phyloP scores from a whole-genome alignment of 53 echinoderm and acorn worm genomes.

The Stichopus horrens region DNA sequence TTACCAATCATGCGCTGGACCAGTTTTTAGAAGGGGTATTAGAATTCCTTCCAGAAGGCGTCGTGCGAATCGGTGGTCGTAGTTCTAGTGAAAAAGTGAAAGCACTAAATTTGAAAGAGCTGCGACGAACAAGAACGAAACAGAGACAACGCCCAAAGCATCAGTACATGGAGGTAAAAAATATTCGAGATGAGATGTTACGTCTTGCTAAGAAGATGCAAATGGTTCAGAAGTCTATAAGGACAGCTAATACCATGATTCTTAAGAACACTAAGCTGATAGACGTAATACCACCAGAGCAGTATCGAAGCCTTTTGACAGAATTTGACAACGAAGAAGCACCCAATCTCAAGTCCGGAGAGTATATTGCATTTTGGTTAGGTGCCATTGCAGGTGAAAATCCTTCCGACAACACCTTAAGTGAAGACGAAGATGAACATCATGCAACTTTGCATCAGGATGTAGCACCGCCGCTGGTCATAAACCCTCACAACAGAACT shows the following conservation, averaged over 20 bases:
- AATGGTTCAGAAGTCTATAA: slow-evolving; percentile 44
- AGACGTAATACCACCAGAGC: slow-evolving; percentile 61
- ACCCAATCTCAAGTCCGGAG: not conserved
- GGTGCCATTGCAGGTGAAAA: slow-evolving; percentile 6
- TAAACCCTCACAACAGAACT: slow-evolving; percentile 21
- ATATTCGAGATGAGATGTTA: slow-evolving; percentile 51
- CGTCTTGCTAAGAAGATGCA: slow-evolving; percentile 52
- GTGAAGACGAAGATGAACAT: slow-evolving; percentile 32
- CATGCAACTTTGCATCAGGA: not conserved
- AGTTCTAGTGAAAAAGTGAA: slow-evolving; percentile 78
- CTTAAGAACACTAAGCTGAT: slow-evolving; percentile 58
- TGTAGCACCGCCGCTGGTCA: slow-evolving; percentile 15
- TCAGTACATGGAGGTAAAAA: slow-evolving; percentile 7
- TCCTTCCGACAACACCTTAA: slow-evolving; percentile 38
- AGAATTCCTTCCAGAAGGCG: slow-evolving; percentile 58
- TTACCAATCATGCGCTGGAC: slow-evolving; percentile 91
- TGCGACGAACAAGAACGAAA: slow-evolving; percentile 51
- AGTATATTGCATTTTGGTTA: slow-evolving; percentile 38
- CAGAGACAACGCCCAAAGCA: slow-evolving; percentile 6
- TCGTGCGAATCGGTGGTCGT: slow-evolving; percentile 85
- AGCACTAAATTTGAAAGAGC: slow-evolving; percentile 63
- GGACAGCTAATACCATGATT: slow-evolving; percentile 60
- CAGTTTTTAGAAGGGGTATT: slow-evolving; percentile 89
- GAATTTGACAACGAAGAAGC: slow-evolving; percentile 18
- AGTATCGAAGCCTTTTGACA: slow-evolving; percentile 58